These are phyloP conservation scores for Odontocerum albicorne DNA, from an alignment of 2,888 invertebrate genomes.

Conservation along the genomic window DNA sequence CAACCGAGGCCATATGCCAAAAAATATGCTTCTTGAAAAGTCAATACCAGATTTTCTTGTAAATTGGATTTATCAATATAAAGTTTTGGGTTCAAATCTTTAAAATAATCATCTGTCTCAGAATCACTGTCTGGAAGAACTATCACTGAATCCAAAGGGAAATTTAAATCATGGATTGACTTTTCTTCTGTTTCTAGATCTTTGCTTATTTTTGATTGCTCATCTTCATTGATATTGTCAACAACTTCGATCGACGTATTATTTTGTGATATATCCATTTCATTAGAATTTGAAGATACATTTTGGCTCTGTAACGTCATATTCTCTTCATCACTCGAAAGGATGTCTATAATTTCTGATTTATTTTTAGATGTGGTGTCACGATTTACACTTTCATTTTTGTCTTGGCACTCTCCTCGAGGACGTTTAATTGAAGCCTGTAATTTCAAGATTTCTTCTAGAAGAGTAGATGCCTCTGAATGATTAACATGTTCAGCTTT, in stretches of 20 bases:
- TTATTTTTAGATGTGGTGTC: background rate
- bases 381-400: background rate
- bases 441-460: slow-evolving; percentile 19
- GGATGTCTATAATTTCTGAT: slow-evolving; percentile 50
- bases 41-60: slow-evolving; percentile 66
- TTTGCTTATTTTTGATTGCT: background rate
- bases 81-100: slow-evolving; percentile 60
- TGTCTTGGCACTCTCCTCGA: background rate
- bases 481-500: background rate
- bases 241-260: background rate
- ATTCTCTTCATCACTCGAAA: slow-evolving; percentile 51
- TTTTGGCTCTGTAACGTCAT: slow-evolving; percentile 18
- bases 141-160: slow-evolving; percentile 50
- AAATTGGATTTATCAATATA: slow-evolving; percentile 61
- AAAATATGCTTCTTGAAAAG: slow-evolving; percentile 78
- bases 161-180: slow-evolving; percentile 34
- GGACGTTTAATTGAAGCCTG: slow-evolving; percentile 17
- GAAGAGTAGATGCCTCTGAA: background rate
- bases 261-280: background rate
- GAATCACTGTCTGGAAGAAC: slow-evolving; percentile 68
- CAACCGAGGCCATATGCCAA: slow-evolving; percentile 67
- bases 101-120: slow-evolving; percentile 64
- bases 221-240: background rate
- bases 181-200: slow-evolving; percentile 1
- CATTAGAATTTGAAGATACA: slow-evolving; percentile 3